phyloP scores from a whole-genome alignment of 2,797 vertebrate genomes.

The Danio tinwini region DNA sequence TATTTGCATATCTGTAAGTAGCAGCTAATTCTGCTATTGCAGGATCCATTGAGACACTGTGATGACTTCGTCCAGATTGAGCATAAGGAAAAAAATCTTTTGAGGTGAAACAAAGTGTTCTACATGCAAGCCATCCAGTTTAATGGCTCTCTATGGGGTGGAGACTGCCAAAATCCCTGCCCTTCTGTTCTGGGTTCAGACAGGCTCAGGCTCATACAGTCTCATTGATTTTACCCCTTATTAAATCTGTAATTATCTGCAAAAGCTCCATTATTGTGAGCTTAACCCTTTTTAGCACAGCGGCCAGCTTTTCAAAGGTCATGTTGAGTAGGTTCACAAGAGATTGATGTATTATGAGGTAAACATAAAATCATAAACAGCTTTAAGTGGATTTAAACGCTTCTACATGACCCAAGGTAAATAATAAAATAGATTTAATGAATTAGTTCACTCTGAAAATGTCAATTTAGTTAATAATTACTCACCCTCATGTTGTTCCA shows the following conservation, averaged over 20 bases:
- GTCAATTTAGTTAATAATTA: too few species aligned
- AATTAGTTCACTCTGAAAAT: too few species aligned
- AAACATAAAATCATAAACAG: background rate
- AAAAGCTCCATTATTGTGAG: background rate
- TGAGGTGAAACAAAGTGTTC: background rate
- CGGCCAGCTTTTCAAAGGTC: background rate
- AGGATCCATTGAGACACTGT: background rate
- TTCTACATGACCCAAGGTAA: background rate
- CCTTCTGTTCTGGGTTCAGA: slow-evolving; percentile 11
- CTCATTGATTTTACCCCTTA: slow-evolving; percentile 22
- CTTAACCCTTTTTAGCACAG: slow-evolving; percentile 12
- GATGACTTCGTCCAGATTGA: background rate
- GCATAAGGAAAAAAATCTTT: slow-evolving; percentile 3
- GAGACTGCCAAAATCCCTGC: slow-evolving; percentile 5
- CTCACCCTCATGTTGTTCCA: too few species aligned
- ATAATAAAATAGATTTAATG: background rate
- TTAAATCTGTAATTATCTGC: slow-evolving; percentile 10
- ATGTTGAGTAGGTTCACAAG: background rate
- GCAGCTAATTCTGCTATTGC: background rate
- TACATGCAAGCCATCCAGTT: background rate
- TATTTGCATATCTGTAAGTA: background rate
- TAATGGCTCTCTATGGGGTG: slow-evolving; percentile 10
- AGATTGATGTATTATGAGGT: background rate
- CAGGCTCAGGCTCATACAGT: background rate
- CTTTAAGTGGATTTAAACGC: background rate